Percentiles rank a stretch among this genome's conserved stretches.
These are phyloP conservation scores for Moxostoma hubbsi DNA, from an alignment of 2,797 vertebrate species.

Conservation along the genomic window DNA sequence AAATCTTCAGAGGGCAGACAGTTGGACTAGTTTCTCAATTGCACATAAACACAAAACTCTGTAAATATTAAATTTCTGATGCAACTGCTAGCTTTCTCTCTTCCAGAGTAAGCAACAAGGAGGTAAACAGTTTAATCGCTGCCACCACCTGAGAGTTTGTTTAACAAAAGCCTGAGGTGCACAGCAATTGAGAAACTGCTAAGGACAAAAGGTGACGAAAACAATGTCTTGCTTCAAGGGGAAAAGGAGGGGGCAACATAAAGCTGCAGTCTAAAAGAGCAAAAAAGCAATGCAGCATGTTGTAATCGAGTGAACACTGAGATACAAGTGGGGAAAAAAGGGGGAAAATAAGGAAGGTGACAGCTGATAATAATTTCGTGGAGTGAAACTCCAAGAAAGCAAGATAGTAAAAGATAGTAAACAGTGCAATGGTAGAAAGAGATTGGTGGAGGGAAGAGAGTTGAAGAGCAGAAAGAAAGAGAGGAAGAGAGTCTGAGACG, in stretches of 20 bases:
- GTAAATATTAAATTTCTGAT: no score
- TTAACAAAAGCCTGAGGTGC: not conserved
- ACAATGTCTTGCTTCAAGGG: conserved; percentile 15
- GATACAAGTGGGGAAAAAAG: conserved; percentile 19
- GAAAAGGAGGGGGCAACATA: not conserved
- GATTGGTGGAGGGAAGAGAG: conserved; percentile 23
- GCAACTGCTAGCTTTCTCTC: no score
- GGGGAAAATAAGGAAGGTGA: conserved; percentile 15
- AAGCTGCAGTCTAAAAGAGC: conserved; percentile 12
- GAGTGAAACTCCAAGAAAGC: conserved; percentile 10
- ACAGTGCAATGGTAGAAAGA: not conserved
- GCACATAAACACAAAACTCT: no score
- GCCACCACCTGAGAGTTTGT: not conserved
- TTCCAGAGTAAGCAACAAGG: no score
- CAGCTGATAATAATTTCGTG: conserved; percentile 2
- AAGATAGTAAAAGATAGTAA: conserved; percentile 38
- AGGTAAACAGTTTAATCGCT: no score
- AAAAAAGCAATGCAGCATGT: conserved; percentile 14
- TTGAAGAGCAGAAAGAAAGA: conserved; percentile 41
- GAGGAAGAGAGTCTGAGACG: conserved; percentile 50
- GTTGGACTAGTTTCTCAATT: no score
- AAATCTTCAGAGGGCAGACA: no score
- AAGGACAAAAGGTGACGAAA: conserved; percentile 15
- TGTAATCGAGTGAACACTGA: not conserved
- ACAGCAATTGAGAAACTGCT: not conserved